Conservation (phyloP, 2,888 invertebrate genomes). For the Pachydiplax longipennis region DNA sequence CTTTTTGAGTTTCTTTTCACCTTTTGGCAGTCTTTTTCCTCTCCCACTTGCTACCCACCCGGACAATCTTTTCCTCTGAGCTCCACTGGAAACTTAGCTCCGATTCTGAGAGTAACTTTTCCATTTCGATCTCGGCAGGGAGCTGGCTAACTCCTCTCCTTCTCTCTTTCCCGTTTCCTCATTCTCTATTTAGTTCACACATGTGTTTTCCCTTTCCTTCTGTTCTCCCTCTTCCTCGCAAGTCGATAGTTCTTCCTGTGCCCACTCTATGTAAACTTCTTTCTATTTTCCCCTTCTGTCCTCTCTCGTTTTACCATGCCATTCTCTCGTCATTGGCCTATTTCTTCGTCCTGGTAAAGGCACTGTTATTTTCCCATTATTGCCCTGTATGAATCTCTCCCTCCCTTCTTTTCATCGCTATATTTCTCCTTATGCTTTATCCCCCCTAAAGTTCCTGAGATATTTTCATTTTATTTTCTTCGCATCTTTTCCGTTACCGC, state of each 20-base stretch:
- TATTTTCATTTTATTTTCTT: no score
- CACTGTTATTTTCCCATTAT: not conserved
- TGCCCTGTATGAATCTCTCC: not conserved
- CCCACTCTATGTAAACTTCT: not conserved
- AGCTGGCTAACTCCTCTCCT: not conserved
- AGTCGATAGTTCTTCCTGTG: not conserved
- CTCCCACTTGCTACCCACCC: not conserved
- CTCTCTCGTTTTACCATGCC: not conserved
- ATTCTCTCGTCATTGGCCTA: not conserved
- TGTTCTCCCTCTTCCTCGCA: not conserved
- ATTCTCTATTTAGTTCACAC: not conserved
- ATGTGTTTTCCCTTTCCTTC: not conserved
- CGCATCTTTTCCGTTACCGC: no score
- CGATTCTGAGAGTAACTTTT: conserved; percentile 38
- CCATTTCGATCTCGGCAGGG: conserved; percentile 29
- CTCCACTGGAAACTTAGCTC: conserved; percentile 20
- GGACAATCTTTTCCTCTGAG: not conserved
- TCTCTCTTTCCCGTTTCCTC: not conserved
- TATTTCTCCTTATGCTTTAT: no score
- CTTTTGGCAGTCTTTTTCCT: not conserved
- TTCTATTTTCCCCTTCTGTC: not conserved
- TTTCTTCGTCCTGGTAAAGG: not conserved
- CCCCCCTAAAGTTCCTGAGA: no score
- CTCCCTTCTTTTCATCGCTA: not conserved
- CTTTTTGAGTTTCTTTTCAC: not conserved